Evolutionary conservation across 2,888 invertebrate genomes (phyloP), one percentile per base, ranked within the genome.

Genomic region (Pedicia rivosa): DNA sequence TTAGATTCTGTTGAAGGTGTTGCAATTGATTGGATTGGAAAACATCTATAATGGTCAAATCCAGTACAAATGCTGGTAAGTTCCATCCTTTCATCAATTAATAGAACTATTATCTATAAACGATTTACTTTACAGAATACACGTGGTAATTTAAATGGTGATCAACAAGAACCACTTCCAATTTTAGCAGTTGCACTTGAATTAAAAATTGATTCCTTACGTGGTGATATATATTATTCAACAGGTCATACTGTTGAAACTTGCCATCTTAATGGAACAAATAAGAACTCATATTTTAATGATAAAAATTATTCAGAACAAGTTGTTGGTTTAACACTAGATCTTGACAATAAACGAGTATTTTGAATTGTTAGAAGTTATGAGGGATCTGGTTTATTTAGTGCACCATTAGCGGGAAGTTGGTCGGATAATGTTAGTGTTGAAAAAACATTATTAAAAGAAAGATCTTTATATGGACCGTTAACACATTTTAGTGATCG

Each of bases 1-100:
- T 68, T 82, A 57, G 72, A 74, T 40, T 74, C 78, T 15, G 81
- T 80, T 1, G 77, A 77, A 2, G 78, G 80, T 48, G 67, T 91
- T 36, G 83, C 86, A 0, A 79, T 87, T 10, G 94, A 94, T 53
- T 90, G 90, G 88, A 74, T 91, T 34, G 88, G 87, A 2, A 74
- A 74, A 45, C 81, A 83, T 52, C 63, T 94, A 7, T 94, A 92
- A 55, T 92, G 91, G 88, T 81, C 86, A 0, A 82, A 82, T 62
- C 79, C 79, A 8, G 78, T 79, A 51, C 78, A 81, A 50, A 83
- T 84, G 57, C 16, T 26, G n/a, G n/a, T n/a, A n/a, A n/a, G n/a
- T n/a, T n/a, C n/a, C n/a, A n/a, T n/a, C n/a, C n/a, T n/a, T n/a
- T n/a, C n/a, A n/a, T n/a, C n/a, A n/a, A n/a, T n/a, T n/a, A n/a